Conservation (phyloP, 2,113 vertebrate genomes). For the Saimiri boliviensis region DNA sequence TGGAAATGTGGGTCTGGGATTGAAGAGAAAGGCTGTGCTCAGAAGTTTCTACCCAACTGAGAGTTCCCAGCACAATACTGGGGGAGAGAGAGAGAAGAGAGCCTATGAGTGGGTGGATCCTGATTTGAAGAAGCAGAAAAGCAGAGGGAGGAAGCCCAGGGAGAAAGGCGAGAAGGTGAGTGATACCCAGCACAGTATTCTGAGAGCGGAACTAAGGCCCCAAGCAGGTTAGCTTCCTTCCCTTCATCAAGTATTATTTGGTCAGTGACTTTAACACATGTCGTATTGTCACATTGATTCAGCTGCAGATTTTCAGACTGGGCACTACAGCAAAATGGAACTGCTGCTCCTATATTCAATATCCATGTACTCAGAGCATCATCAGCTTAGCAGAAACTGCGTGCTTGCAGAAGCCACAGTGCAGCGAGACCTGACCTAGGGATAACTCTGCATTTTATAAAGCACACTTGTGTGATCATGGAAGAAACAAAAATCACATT, state of each 20-base stretch:
- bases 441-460: constrained; percentile 24
- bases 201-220: neutral
- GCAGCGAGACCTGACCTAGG: neutral
- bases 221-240: neutral
- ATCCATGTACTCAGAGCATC: too few species aligned
- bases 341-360: neutral
- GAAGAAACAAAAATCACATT: constrained; percentile 56
- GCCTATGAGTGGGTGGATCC: accelerated
- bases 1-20: neutral
- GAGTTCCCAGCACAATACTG: neutral
- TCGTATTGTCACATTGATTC: neutral
- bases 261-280: neutral
- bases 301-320: neutral
- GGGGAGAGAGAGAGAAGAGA: neutral
- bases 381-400: neutral
- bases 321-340: neutral
- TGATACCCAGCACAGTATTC: neutral
- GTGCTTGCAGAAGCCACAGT: neutral
- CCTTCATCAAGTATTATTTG: neutral
- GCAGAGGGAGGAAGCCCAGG: accelerated
- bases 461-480: neutral
- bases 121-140: neutral
- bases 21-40: neutral
- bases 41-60: neutral
- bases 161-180: neutral